Percentiles rank a stretch among this genome's conserved stretches.
Evolutionary conservation across 2,888 invertebrate species (phyloP).

Genomic region (Caenorhabditis sp.): DNA sequence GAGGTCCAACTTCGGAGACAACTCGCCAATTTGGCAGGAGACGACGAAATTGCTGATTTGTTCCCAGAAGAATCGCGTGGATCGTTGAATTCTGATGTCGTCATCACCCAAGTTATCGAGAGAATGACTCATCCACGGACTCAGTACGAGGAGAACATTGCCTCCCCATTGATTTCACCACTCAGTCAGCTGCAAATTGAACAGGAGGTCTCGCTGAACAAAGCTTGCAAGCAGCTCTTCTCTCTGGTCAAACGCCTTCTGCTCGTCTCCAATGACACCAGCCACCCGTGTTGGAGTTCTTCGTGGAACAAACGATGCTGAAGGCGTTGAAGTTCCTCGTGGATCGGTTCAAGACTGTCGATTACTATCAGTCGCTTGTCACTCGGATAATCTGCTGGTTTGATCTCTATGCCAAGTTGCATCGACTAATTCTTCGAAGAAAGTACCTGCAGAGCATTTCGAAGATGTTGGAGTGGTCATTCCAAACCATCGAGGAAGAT

Average conservation of each 20-base stretch:
- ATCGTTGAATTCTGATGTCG: background rate
- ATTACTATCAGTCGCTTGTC: no score
- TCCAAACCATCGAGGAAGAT: no score
- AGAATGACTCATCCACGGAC: conserved; percentile 12
- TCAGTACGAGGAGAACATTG: conserved; percentile 52
- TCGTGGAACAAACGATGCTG: no score
- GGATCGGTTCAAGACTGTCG: no score
- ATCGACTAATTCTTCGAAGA: no score
- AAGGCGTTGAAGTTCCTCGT: no score
- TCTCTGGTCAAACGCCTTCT: conserved; percentile 85
- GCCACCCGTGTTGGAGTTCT: conserved; percentile 86
- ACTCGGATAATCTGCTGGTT: no score
- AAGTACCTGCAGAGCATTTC: no score
- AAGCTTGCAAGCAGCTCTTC: conserved; percentile 69
- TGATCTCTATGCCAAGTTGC: no score
- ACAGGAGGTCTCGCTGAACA: conserved; percentile 64
- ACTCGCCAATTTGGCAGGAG: background rate
- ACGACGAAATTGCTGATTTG: background rate
- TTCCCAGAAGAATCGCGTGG: conserved; percentile 11
- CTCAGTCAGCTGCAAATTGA: conserved; percentile 66
- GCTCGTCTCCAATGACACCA: no score
- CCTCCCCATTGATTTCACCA: conserved; percentile 56
- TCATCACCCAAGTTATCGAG: conserved; percentile 25
- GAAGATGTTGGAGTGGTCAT: no score
- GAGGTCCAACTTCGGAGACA: background rate